A percentile compares a stretch with the other conserved stretches of the same genome.
These are phyloP conservation scores for Otocyon megalotis DNA, from an alignment of 2,113 vertebrate genomes.

Conservation along the genomic window DNA sequence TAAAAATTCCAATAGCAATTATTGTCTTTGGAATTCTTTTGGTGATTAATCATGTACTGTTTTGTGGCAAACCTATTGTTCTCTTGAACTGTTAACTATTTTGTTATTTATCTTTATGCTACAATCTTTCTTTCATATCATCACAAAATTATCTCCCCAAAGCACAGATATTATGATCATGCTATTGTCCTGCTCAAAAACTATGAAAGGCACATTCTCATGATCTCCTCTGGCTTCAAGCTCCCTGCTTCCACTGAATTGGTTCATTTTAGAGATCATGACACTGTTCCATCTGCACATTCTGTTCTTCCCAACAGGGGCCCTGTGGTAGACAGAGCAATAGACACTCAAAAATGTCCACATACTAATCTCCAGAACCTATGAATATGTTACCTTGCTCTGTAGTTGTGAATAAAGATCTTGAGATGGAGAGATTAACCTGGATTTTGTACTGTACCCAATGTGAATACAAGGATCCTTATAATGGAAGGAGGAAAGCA, in stretches of 20 bases:
- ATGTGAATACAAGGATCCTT: neutral
- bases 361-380: neutral
- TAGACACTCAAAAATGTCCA: neutral
- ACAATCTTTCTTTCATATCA: slow-evolving; percentile 32
- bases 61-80: slow-evolving; percentile 69
- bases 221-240: neutral
- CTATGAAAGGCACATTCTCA: neutral
- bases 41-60: slow-evolving; percentile 75
- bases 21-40: slow-evolving; percentile 57
- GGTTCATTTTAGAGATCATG: neutral
- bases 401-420: neutral
- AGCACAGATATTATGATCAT: neutral
- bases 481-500: neutral
- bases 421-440: neutral
- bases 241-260: neutral
- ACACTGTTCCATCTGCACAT: neutral
- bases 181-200: neutral
- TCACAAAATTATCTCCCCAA: slow-evolving; percentile 31
- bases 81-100: slow-evolving; percentile 46
- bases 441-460: neutral
- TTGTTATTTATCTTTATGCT: slow-evolving; percentile 57
- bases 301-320: neutral
- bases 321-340: neutral
- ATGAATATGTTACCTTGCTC: neutral
- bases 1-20: slow-evolving; percentile 73